Conservation (phyloP, 2,888 invertebrate species). For the Caenorhabditis auriculariae region DNA sequence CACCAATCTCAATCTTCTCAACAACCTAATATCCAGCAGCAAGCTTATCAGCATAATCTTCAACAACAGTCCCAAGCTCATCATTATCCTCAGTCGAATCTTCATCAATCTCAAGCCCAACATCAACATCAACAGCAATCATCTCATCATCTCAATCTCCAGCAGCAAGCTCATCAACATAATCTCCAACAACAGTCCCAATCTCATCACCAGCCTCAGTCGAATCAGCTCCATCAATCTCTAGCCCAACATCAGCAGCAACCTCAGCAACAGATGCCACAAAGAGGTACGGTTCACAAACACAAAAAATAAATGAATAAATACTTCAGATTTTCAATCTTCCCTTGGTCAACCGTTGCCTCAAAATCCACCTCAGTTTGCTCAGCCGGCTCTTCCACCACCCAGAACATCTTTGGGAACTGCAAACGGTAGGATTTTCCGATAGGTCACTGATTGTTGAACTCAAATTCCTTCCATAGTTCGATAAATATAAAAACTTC, state of each 20-base stretch:
- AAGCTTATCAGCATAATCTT: not conserved
- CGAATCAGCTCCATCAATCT: constrained; percentile 6
- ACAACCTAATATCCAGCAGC: not conserved
- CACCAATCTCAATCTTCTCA: not conserved
- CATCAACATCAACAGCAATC: constrained; percentile 1
- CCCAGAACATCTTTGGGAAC: too few relatives aligned
- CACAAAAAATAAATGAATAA: too few relatives aligned
- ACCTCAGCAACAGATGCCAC: too few relatives aligned
- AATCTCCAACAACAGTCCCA: constrained; percentile 7
- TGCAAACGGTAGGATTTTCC: too few relatives aligned
- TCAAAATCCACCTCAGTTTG: too few relatives aligned
- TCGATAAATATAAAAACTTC: too few relatives aligned
- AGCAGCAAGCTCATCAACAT: constrained; percentile 12
- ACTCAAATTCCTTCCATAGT: too few relatives aligned
- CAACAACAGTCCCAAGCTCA: not conserved
- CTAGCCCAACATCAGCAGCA: constrained; percentile 10
- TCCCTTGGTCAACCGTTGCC: too few relatives aligned
- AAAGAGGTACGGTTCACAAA: too few relatives aligned
- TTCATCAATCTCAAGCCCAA: constrained; percentile 1
- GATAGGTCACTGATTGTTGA: too few relatives aligned
- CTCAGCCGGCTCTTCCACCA: too few relatives aligned
- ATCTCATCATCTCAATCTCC: not conserved
- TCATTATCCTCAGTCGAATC: not conserved
- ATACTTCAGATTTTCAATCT: too few relatives aligned
- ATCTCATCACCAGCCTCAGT: constrained; percentile 12